Conservation (phyloP, 2,888 invertebrate genomes). For the Incurvaria masculella region DNA sequence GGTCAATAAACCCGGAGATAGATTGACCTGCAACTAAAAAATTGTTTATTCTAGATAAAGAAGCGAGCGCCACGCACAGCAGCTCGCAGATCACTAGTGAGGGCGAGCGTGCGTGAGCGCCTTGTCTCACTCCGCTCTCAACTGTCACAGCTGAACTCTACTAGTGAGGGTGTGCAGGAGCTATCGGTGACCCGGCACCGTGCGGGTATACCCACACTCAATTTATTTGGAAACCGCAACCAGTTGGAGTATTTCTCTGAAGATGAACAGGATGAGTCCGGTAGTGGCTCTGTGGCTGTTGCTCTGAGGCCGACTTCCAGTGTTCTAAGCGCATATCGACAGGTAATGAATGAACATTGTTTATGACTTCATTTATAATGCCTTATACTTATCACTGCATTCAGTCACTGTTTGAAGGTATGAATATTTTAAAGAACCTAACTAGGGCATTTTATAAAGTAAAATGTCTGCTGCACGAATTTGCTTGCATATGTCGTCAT, state of each 20-base stretch:
- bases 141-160: conserved; percentile 3
- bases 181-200: conserved; percentile 20
- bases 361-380: too few relatives aligned
- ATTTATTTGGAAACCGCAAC: conserved; percentile 65
- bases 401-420: too few relatives aligned
- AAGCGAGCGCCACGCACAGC: conserved; percentile 36
- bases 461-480: too few relatives aligned
- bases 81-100: conserved; percentile 39
- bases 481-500: too few relatives aligned
- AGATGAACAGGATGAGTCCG: conserved; percentile 29
- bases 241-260: conserved; percentile 69
- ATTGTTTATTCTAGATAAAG: conserved; percentile 10
- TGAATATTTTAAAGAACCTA: too few relatives aligned
- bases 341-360: conserved; percentile 31
- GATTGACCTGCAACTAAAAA: too few relatives aligned
- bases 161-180: conserved; percentile 12
- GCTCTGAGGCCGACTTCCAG: conserved; percentile 44
- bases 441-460: too few relatives aligned
- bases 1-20: too few relatives aligned
- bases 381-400: too few relatives aligned
- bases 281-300: conserved; percentile 32
- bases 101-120: conserved; percentile 35
- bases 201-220: conserved; percentile 31
- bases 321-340: conserved; percentile 38
- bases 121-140: conserved; percentile 22